These are phyloP conservation scores for Toxotes lorentzi DNA, from an alignment of 2,797 vertebrate genomes.

Conservation along the genomic window DNA sequence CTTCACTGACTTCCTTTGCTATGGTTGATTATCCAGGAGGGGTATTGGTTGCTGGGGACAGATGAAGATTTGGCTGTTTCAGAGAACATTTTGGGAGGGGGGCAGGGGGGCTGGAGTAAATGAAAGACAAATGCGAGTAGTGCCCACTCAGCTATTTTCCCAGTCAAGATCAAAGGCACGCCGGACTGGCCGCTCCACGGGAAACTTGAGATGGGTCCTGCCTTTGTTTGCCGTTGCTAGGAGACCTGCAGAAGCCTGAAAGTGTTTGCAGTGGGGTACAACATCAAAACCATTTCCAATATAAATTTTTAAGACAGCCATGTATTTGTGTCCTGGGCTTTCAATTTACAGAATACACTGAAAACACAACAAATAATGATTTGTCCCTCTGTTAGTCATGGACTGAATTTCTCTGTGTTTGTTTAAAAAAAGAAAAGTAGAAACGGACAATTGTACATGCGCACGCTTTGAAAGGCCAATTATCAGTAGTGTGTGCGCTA, in stretches of 20 bases:
- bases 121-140: constrained; percentile 89
- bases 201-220: constrained; percentile 90
- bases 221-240: constrained; percentile 92
- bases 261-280: constrained; percentile 88
- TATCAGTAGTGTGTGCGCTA: constrained; percentile 23
- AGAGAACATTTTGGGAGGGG: constrained; percentile 77
- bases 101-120: constrained; percentile 79
- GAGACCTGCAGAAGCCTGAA: constrained; percentile 86
- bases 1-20: constrained; percentile 75
- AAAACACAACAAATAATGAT: constrained; percentile 78
- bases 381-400: constrained; percentile 60
- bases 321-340: constrained; percentile 79
- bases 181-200: constrained; percentile 84
- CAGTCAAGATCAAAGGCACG: constrained; percentile 87
- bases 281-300: constrained; percentile 90
- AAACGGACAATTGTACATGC: constrained; percentile 40
- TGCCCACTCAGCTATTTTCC: constrained; percentile 87
- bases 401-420: constrained; percentile 56
- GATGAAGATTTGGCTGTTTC: constrained; percentile 88
- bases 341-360: constrained; percentile 75
- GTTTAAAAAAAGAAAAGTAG: constrained; percentile 49
- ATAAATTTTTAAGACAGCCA: constrained; percentile 87
- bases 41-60: constrained; percentile 79
- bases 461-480: constrained; percentile 29
- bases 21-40: constrained; percentile 79